Evolutionary conservation across 2,113 vertebrate species (phyloP).

Genomic region (Poicephalus gulielmi): DNA sequence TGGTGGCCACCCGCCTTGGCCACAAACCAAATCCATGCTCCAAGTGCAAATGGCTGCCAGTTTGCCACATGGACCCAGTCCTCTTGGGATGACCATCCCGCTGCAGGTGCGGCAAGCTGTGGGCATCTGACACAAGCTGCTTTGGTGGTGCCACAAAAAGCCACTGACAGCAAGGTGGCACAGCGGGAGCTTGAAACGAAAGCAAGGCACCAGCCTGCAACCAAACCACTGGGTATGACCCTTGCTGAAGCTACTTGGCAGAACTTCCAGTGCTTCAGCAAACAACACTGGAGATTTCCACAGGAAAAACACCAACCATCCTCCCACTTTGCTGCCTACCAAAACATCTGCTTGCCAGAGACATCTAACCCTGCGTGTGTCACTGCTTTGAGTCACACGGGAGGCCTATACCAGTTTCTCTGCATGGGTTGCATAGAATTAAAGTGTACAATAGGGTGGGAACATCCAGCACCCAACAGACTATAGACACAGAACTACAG

Average conservation of each 20-base stretch:
- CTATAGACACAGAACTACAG: background rate
- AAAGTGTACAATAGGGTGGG: background rate
- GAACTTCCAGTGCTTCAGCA: background rate
- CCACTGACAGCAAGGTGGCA: background rate
- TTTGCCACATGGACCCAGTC: fast-evolving
- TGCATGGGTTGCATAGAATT: background rate
- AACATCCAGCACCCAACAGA: background rate
- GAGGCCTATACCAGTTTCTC: background rate
- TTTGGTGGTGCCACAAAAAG: background rate
- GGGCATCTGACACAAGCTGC: background rate
- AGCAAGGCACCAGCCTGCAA: background rate
- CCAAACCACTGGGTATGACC: fast-evolving
- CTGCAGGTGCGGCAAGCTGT: background rate
- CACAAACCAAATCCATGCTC: background rate
- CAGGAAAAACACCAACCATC: background rate
- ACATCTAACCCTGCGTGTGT: background rate
- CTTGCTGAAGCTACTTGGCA: background rate
- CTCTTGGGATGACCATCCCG: fast-evolving
- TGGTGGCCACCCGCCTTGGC: background rate
- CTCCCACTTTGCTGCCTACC: background rate
- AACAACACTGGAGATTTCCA: background rate
- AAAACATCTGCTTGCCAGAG: conserved; percentile 49
- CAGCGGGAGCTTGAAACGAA: fast-evolving
- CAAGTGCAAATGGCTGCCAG: fast-evolving
- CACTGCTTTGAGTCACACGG: background rate